Conservation (phyloP, 2,797 vertebrate genomes). For the Tadarida brasiliensis region DNA sequence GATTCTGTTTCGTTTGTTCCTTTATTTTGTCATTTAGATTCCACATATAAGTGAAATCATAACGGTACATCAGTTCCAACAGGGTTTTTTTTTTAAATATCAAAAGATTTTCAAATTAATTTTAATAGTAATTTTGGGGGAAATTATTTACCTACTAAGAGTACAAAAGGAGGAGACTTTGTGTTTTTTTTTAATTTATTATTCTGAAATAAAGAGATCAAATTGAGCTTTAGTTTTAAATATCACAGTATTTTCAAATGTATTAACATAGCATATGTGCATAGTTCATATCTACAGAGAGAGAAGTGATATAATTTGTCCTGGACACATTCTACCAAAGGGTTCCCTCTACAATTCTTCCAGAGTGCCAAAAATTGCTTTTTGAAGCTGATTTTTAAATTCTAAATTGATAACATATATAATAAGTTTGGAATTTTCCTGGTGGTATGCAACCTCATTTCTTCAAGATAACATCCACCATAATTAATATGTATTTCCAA, state of each 20-base stretch:
- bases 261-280: background rate
- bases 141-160: background rate
- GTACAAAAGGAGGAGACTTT: background rate
- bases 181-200: constrained; percentile 18
- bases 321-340: background rate
- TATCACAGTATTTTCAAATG: background rate
- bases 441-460: background rate
- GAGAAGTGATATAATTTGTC: background rate
- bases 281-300: background rate
- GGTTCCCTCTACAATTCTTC: background rate
- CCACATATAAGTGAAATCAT: too few relatives aligned
- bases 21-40: too few relatives aligned
- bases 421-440: background rate
- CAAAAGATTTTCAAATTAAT: constrained; percentile 13
- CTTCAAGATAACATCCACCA: background rate
- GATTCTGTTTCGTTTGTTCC: too few relatives aligned
- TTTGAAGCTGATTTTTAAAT: background rate
- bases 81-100: background rate
- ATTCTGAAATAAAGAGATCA: constrained; percentile 29
- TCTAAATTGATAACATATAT: background rate
- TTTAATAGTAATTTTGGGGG: background rate
- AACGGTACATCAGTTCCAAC: background rate
- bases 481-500: background rate
- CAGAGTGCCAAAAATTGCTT: background rate
- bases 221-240: background rate